These are phyloP conservation scores for Nephrocerus scutellatus DNA, from an alignment of 2,888 invertebrate species.

Conservation along the genomic window DNA sequence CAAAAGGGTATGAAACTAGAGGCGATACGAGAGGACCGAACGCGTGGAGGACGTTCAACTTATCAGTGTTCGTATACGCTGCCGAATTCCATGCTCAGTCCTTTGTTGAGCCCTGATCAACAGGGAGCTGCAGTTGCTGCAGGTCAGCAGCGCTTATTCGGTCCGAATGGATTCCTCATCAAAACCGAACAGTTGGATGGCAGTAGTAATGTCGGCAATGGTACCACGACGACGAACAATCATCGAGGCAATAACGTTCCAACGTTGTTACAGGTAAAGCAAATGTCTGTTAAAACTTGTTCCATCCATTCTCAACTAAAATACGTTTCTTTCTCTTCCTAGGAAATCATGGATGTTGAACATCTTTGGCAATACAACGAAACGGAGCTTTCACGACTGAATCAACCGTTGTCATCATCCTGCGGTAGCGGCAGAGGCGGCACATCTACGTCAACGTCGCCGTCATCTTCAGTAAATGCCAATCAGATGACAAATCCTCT, in stretches of 20 bases:
- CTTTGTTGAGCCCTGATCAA: slow-evolving; percentile 49
- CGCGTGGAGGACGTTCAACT: slow-evolving; percentile 90
- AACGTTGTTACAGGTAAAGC: slow-evolving; percentile 10
- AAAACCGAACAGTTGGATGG: slow-evolving; percentile 20
- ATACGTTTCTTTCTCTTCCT: slow-evolving; percentile 28
- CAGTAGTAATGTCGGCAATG: slow-evolving; percentile 15
- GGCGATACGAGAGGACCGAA: slow-evolving; percentile 92
- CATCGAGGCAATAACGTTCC: slow-evolving; percentile 25
- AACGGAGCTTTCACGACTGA: slow-evolving; percentile 64
- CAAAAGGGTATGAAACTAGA: slow-evolving; percentile 95
- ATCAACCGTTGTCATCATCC: slow-evolving; percentile 45
- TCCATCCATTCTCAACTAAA: too few species aligned
- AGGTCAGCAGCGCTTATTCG: too few species aligned
- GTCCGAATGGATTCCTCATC: too few species aligned
- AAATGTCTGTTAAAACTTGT: neutral
- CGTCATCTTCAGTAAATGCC: slow-evolving; percentile 36
- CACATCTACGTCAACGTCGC: slow-evolving; percentile 27
- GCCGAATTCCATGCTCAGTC: slow-evolving; percentile 60
- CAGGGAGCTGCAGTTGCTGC: slow-evolving; percentile 20
- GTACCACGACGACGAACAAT: slow-evolving; percentile 20
- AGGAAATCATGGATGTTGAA: slow-evolving; percentile 95
- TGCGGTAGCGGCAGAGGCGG: slow-evolving; percentile 22
- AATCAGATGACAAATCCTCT: slow-evolving; percentile 52
- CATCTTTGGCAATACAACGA: slow-evolving; percentile 93
- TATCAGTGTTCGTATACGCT: slow-evolving; percentile 91